A percentile compares a stretch with the other conserved stretches of the same genome.
These are phyloP conservation scores for Torymus auratus DNA, from an alignment of 2,888 invertebrate genomes.

Conservation along the genomic window DNA sequence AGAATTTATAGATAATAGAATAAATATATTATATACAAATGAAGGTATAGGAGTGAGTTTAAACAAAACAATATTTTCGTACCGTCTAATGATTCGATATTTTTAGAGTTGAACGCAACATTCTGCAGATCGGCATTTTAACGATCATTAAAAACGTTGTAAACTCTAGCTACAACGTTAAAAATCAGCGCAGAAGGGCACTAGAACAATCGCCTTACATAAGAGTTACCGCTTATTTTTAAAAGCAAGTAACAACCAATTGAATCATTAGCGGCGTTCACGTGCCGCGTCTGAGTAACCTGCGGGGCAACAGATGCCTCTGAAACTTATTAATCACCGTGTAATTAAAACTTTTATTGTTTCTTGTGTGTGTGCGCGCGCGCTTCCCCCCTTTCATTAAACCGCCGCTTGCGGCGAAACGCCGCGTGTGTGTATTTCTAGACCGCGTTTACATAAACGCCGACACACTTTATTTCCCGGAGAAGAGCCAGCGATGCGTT, in stretches of 20 bases:
- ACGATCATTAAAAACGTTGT: too few species aligned
- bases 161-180: too few species aligned
- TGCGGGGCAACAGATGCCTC: not conserved
- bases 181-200: too few species aligned
- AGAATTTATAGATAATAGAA: too few species aligned
- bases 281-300: not conserved
- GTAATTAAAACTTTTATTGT: conserved; percentile 19
- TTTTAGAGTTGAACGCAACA: too few species aligned
- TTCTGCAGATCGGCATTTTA: too few species aligned
- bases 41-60: too few species aligned
- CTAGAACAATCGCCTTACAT: not conserved
- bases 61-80: too few species aligned
- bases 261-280: not conserved
- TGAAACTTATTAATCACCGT: conserved; percentile 13
- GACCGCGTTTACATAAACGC: conserved; percentile 25
- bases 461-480: not conserved
- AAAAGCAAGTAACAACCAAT: not conserved
- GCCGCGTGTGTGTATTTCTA: not conserved
- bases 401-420: too few species aligned
- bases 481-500: conserved; percentile 37
- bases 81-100: too few species aligned
- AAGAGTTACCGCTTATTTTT: not conserved
- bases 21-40: too few species aligned
- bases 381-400: not conserved
- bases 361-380: not conserved